Evolutionary conservation across 2,113 vertebrate genomes (phyloP).

Genomic region (Phoenicopterus ruber): DNA sequence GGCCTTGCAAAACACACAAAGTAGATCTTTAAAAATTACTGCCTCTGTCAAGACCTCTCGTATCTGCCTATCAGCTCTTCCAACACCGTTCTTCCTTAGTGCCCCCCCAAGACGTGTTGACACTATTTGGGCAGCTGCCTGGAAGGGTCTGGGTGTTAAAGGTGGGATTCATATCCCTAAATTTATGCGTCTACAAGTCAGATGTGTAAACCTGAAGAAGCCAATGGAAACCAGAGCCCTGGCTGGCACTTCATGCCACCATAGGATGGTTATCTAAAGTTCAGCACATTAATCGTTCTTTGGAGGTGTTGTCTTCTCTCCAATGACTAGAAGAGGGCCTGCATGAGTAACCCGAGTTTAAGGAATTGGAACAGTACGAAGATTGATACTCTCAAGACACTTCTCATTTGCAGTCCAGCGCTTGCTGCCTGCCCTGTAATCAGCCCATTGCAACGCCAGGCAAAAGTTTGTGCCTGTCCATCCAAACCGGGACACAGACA

Average conservation of each 20-base stretch:
- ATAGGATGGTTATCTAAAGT: background rate
- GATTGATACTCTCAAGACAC: background rate
- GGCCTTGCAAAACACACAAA: background rate
- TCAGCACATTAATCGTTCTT: background rate
- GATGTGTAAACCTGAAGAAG: background rate
- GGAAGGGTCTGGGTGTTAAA: background rate
- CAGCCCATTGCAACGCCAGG: background rate
- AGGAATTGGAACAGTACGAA: background rate
- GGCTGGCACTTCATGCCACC: background rate
- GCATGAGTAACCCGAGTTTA: background rate
- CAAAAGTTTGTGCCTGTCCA: background rate
- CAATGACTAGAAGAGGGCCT: background rate
- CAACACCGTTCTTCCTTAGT: background rate
- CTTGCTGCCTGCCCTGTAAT: rapidly evolving
- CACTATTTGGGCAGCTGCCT: background rate
- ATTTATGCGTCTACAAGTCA: background rate
- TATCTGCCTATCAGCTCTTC: background rate
- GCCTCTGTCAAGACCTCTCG: background rate
- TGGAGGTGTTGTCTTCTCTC: background rate
- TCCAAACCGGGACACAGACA: background rate
- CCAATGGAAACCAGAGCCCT: background rate
- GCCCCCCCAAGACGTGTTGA: rapidly evolving
- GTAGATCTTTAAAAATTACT: background rate
- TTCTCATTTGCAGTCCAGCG: background rate
- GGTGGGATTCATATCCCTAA: background rate